Evolutionary conservation across 2,888 invertebrate species (phyloP).

Genomic region (Melipona beecheii): DNA sequence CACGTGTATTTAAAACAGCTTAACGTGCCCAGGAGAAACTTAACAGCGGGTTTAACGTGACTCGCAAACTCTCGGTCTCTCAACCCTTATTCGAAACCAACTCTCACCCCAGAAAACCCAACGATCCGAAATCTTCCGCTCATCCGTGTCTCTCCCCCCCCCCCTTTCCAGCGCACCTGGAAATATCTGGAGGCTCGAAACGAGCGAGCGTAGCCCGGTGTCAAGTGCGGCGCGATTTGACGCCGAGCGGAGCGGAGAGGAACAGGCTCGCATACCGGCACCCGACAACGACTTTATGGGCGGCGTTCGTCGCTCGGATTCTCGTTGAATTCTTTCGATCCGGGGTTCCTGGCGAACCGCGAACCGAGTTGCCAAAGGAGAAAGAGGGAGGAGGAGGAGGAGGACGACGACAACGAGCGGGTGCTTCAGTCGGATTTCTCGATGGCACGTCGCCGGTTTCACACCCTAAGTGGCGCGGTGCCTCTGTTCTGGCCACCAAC

Average conservation of each 20-base stretch:
- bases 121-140: background rate
- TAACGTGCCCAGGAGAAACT: too few relatives aligned
- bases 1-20: too few relatives aligned
- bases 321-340: slow-evolving; percentile 69
- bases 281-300: slow-evolving; percentile 73
- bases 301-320: slow-evolving; percentile 58
- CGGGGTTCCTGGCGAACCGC: slow-evolving; percentile 24
- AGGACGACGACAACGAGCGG: background rate
- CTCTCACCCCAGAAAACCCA: background rate
- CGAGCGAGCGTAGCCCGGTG: slow-evolving; percentile 12
- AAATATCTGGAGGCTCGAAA: slow-evolving; percentile 4
- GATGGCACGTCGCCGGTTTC: slow-evolving; percentile 80
- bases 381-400: too few relatives aligned
- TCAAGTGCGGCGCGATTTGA: slow-evolving; percentile 38
- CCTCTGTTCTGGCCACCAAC: slow-evolving; percentile 72
- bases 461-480: slow-evolving; percentile 81
- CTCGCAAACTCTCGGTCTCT: too few relatives aligned
- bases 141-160: background rate
- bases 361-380: background rate
- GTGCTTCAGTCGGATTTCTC: slow-evolving; percentile 60
- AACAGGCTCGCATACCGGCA: slow-evolving; percentile 56
- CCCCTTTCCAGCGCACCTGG: background rate
- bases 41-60: too few relatives aligned
- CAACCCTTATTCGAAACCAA: too few relatives aligned
- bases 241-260: slow-evolving; percentile 4